Base-by-base conservation (phyloP, 2,113 vertebrate species). In the Tinamus guttatus region DNA sequence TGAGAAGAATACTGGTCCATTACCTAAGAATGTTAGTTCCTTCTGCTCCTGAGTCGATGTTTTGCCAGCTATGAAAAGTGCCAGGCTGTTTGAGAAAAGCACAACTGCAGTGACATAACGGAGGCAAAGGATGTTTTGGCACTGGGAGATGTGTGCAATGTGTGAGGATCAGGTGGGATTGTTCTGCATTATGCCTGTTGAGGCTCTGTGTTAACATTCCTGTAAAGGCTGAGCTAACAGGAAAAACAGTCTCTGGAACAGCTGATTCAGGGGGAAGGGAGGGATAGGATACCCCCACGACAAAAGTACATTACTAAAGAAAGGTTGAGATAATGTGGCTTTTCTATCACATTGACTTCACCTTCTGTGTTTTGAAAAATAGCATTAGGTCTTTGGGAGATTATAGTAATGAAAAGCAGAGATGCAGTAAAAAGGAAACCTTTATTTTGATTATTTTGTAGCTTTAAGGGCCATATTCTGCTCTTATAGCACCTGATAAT, bases 31-130 rank as follows among this genome's bases (percentile, higher is more conserved):
- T 62, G 17, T 93, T 65, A 56, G 73, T 96, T 93, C 92, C 88
- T 97, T 97, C 96, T 3, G 1, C 93, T 98, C 96, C 95, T 88
- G 91, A 96, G 93, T 93, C 17, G 28, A 79, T 96, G 45, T 92
- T 94, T 96, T 96, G 96, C 95, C 92, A 97, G 95, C 95, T 78
- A 30, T 94, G 97, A 97, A 70, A 87, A 95, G 97, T 98, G 94
- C 97, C 97, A 98, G 97, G 93, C 88, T 87, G 79, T 95, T 90
- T 76, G 84, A 96, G 96, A 93, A 97, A 98, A 98, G 97, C 98
- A 98, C 97, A 98, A 96, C 89, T 85, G 4, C 90, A 32, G 87
- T 94, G 93, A 82, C 92, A 83, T 47, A 75, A 41, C 78, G 89
- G 81, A 95, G 82, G 89, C 85, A 85, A 74, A 90, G 63, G 56